phyloP scores from a whole-genome alignment of 2,113 vertebrate genomes.

The Zapornia atra region DNA sequence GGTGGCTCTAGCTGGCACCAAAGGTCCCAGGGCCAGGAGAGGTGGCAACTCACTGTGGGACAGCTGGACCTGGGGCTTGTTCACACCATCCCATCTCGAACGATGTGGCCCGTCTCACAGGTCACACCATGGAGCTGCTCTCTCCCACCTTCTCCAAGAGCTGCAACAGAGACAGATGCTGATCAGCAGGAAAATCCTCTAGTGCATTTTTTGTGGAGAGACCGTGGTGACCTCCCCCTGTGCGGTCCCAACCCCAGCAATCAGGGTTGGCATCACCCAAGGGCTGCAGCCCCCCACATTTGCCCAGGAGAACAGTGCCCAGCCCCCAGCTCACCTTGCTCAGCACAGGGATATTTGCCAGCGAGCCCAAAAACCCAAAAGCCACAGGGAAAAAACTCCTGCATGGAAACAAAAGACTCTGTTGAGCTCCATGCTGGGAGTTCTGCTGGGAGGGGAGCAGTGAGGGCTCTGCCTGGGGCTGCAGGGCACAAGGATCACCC shows the following conservation, averaged over 20 bases:
- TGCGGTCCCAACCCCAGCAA: accelerated
- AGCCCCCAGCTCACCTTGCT: conserved; percentile 69
- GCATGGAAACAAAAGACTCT: not conserved
- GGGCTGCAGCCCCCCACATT: not conserved
- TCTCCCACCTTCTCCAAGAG: conserved; percentile 78
- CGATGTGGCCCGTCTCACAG: accelerated
- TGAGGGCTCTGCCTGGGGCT: accelerated
- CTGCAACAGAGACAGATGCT: conserved; percentile 34
- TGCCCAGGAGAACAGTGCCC: accelerated
- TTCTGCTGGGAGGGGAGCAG: not conserved
- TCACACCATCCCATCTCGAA: accelerated
- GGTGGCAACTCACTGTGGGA: not conserved
- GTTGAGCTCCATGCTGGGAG: not conserved
- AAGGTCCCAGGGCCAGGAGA: not conserved
- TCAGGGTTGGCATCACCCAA: accelerated
- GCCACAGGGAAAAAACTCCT: conserved; percentile 88
- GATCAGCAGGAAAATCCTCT: not conserved
- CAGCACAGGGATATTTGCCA: conserved; percentile 81
- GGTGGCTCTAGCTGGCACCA: accelerated
- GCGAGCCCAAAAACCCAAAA: conserved; percentile 80
- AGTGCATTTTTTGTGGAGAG: not conserved
- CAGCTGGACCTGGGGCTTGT: accelerated
- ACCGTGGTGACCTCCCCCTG: accelerated
- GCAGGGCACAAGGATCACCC: not conserved
- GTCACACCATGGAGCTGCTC: conserved; percentile 82